These are phyloP conservation scores for Pristionchus entomophagus DNA, from an alignment of 2,888 invertebrate genomes.

Conservation along the genomic window DNA sequence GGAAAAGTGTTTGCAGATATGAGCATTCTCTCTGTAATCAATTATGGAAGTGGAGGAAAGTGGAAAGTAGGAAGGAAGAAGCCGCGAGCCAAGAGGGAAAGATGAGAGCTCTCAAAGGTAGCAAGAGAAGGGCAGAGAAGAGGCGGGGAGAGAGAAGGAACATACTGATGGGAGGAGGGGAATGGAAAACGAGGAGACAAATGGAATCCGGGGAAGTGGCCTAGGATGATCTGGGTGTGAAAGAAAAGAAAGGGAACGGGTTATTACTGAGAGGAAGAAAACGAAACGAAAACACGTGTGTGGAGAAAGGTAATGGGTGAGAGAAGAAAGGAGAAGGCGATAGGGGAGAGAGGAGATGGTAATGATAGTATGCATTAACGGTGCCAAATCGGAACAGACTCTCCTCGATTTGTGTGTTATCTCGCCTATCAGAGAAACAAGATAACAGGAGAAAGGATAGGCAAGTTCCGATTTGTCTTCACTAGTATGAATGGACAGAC, in stretches of 20 bases:
- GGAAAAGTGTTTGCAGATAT: too few species aligned
- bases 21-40: slow-evolving; percentile 16
- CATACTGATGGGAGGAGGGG: neutral
- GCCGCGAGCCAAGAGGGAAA: neutral
- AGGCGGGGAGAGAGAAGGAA: neutral
- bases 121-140: slow-evolving; percentile 8
- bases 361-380: neutral
- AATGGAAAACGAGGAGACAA: slow-evolving; percentile 26
- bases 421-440: too few species aligned
- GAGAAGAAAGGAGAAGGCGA: slow-evolving; percentile 1
- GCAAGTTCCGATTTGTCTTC: too few species aligned
- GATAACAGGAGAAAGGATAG: too few species aligned
- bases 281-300: neutral
- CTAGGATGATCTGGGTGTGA: slow-evolving; percentile 36
- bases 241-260: slow-evolving; percentile 46
- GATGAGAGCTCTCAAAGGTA: slow-evolving; percentile 31
- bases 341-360: neutral
- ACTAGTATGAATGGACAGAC: neutral
- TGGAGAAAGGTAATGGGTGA: neutral
- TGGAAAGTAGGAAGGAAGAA: neutral
- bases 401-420: too few species aligned
- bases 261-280: slow-evolving; percentile 43
- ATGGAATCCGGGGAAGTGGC: slow-evolving; percentile 28
- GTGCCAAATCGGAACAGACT: too few species aligned
- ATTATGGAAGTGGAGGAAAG: neutral